A percentile compares a stretch with the other conserved stretches of the same genome.
Evolutionary conservation across 2,113 vertebrate species (phyloP).

Genomic region (Illadopsis cleaveri): DNA sequence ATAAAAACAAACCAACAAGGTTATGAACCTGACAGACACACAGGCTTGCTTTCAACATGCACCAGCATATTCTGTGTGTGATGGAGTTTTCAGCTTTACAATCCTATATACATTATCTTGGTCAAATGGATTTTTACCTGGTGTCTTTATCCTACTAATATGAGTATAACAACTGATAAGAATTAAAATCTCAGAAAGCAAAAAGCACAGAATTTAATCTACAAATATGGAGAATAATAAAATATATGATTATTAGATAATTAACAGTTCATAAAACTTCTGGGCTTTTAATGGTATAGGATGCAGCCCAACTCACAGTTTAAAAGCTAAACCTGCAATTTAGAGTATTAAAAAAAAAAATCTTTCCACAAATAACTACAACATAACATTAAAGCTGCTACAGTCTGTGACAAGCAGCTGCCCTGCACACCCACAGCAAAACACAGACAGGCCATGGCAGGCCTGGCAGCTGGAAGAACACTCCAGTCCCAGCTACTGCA

Average conservation of each 20-base stretch:
- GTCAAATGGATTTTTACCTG: background rate
- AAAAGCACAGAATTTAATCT: background rate
- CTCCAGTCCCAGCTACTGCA: background rate
- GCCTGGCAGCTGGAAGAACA: background rate
- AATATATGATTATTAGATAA: background rate
- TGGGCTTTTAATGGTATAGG: background rate
- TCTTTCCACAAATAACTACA: background rate
- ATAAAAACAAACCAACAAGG: background rate
- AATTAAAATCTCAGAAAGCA: background rate
- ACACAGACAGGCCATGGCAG: background rate
- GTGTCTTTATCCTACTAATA: background rate
- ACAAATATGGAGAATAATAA: background rate
- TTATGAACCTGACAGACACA: background rate
- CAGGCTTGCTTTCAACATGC: background rate
- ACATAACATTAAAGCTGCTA: rapidly evolving
- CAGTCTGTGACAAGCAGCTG: background rate
- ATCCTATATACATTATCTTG: background rate
- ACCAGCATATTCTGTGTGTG: background rate
- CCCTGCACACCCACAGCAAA: background rate
- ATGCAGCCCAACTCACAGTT: background rate
- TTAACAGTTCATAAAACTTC: background rate
- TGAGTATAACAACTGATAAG: background rate
- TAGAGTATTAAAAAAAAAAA: background rate
- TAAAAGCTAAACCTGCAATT: background rate
- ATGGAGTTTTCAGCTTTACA: background rate